phyloP scores from a whole-genome alignment of 2,888 invertebrate species.

The Electrophaes corylata region DNA sequence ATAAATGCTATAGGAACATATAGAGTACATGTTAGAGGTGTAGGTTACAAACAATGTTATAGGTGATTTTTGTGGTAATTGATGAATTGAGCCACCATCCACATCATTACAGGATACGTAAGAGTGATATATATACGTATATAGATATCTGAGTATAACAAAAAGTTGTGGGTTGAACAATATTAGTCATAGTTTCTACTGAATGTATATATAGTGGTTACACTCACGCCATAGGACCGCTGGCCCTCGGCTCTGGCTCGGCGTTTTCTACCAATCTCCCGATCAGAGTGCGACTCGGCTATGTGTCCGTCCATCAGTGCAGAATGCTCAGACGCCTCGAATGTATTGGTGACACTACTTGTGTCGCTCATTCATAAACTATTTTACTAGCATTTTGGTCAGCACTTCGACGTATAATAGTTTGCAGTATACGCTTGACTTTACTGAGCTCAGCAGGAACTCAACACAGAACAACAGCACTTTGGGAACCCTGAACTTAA shows the following conservation, averaged over 20 bases:
- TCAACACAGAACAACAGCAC: no score
- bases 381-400: conserved; percentile 51
- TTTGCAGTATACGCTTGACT: neutral
- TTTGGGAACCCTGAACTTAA: no score
- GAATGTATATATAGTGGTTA: neutral
- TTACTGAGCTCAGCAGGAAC: neutral
- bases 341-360: conserved; percentile 71
- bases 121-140: neutral
- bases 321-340: conserved; percentile 89
- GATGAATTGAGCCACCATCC: neutral
- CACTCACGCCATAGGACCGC: conserved; percentile 82
- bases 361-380: conserved; percentile 73
- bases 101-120: neutral
- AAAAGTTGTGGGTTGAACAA: conserved; percentile 18
- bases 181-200: conserved; percentile 18
- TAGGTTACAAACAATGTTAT: neutral
- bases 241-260: conserved; percentile 80
- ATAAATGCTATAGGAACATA: neutral
- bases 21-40: no score
- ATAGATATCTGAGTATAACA: neutral
- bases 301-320: conserved; percentile 95
- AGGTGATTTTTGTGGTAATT: neutral
- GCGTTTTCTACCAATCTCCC: conserved; percentile 83
- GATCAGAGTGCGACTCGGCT: conserved; percentile 85
- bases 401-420: conserved; percentile 1